Evolutionary conservation across 2,888 invertebrate species (phyloP), one percentile per base, ranked within the genome.

Genomic region (Phengaris arion): DNA sequence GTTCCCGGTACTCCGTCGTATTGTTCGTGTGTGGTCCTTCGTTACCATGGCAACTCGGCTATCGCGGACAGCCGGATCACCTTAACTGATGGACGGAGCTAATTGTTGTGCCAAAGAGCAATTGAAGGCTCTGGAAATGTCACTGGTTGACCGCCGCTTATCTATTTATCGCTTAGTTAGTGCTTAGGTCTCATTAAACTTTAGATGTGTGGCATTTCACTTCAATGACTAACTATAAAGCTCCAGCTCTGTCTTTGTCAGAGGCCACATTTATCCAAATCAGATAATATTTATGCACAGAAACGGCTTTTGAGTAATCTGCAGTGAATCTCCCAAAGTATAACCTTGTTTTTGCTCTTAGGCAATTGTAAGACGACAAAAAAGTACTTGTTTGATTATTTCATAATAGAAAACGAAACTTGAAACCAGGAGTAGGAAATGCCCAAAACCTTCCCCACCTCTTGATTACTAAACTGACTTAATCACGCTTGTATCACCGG

Each of bases 21-120:
- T 83, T 84, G 84, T 83, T 87, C 91, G 91, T 93, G 93, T 92
- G 93, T 92, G 93, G 93, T 92, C 93, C 87, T 87, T 83, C 82
- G 92, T 92, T 84, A 81, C 89, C 83, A 91, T 89, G 86, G 90
- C 81, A 85, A 87, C 86, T 22, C 52, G 75, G 82, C 83, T 85
- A 85, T 84, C 83, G 83, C 81, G 80, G 80, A 81, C 77, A 78
- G 78, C 78, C 77, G 82, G 82, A 83, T 83, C 80, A 80, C 81
- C 83, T 85, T 86, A 89, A 89, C 92, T 89, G 92, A 92, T 92
- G 89, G 89, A 89, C 89, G 83, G 81, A 81, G 85, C 87, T 92
- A 93, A 93, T 93, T 92, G 92, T 92, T 85, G 83, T 83, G 81
- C 82, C 80, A 83, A 82, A 81, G 83, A 85, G 83, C 82, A 85